Evolutionary conservation across 1,140 invertebrate species (phyloP).

Genomic region (Tetragnatha versicolor): DNA sequence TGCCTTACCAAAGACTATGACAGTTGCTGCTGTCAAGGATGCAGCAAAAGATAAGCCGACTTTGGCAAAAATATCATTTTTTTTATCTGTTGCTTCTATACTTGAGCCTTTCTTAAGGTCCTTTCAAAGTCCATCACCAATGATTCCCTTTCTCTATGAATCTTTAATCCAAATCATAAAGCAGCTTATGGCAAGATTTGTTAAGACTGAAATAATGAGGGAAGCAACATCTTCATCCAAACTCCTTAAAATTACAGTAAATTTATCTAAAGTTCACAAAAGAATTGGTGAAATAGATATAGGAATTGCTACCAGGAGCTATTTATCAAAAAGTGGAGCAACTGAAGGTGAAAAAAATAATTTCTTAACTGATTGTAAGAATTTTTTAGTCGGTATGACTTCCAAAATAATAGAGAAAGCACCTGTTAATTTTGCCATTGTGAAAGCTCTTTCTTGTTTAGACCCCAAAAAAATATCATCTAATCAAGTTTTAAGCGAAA

Average conservation of each 20-base stretch:
- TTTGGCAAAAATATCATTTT: neutral
- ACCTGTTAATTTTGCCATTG: neutral
- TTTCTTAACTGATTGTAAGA: neutral
- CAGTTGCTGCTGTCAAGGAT: no score
- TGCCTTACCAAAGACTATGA: neutral
- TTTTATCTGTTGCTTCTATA: conserved; percentile 3
- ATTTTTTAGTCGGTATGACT: neutral
- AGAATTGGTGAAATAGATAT: neutral
- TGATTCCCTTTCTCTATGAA: no score
- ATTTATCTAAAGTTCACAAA: no score
- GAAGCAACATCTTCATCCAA: no score
- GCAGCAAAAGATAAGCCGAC: neutral
- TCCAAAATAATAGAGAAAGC: neutral
- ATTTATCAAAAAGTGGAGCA: neutral
- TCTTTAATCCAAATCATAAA: no score
- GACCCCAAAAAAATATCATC: neutral
- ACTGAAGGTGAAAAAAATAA: neutral
- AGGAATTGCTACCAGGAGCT: neutral
- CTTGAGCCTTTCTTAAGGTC: conserved; percentile 10
- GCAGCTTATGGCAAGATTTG: no score
- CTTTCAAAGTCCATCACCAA: conserved; percentile 12
- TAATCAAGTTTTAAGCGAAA: neutral
- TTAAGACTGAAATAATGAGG: no score
- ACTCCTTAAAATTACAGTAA: neutral
- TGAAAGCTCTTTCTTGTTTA: neutral